Evolutionary conservation across 2,888 invertebrate species (phyloP).

Genomic region (Epinotia demarniana): DNA sequence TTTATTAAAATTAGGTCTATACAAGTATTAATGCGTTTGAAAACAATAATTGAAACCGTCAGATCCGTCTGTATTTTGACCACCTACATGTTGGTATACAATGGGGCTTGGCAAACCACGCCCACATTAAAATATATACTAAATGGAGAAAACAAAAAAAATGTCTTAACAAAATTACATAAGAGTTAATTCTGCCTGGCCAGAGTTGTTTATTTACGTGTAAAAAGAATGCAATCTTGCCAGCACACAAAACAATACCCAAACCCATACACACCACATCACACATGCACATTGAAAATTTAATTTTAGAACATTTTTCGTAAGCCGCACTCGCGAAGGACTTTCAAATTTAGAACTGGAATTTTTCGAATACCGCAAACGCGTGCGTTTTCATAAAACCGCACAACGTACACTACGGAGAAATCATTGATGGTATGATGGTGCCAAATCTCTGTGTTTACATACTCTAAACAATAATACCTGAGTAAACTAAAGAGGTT

Average conservation of each 20-base stretch:
- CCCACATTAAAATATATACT: no score
- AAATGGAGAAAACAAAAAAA: no score
- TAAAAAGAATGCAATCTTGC: constrained; percentile 6
- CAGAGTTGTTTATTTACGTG: background rate
- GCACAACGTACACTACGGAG: constrained; percentile 48
- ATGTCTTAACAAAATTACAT: background rate
- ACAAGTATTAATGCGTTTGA: no score
- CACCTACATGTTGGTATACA: no score
- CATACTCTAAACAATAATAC: constrained; percentile 48
- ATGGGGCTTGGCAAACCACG: no score
- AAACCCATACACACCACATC: constrained; percentile 24
- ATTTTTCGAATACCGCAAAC: constrained; percentile 30
- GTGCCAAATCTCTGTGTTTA: constrained; percentile 51
- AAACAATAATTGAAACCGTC: no score
- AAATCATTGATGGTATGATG: constrained; percentile 46
- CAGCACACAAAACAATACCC: constrained; percentile 11
- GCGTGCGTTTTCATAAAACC: constrained; percentile 47
- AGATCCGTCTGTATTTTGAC: no score
- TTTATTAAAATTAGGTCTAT: no score
- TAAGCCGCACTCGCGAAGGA: constrained; percentile 44
- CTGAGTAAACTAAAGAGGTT: constrained; percentile 41
- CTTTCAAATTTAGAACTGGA: constrained; percentile 47
- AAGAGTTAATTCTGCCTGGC: background rate
- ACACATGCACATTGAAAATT: constrained; percentile 42
- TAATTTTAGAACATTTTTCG: constrained; percentile 40